Percentiles rank a stretch among this genome's conserved stretches.
Conservation (phyloP, 1,140 invertebrate species). For the Lepidurus couesii region DNA sequence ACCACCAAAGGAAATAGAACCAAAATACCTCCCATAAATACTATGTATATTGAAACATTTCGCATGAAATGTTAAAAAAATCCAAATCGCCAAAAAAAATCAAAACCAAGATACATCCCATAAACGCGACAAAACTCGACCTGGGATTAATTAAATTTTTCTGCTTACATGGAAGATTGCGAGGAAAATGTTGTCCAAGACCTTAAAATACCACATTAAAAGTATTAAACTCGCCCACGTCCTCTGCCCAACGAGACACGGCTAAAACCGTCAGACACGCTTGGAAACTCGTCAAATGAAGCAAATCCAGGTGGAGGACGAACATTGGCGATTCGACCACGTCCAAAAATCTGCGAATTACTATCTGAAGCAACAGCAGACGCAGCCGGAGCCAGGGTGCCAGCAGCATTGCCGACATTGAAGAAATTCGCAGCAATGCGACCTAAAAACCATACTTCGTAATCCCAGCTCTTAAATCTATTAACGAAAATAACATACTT, state of each 20-base stretch:
- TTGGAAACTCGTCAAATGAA: not conserved
- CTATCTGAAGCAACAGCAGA: not conserved
- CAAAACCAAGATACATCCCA: no score
- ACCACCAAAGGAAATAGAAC: no score
- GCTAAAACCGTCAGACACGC: not conserved
- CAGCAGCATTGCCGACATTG: not conserved
- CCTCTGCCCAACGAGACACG: not conserved
- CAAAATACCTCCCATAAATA: no score
- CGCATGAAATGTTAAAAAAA: no score
- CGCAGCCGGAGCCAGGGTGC: not conserved
- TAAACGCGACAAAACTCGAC: no score
- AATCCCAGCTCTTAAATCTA: not conserved
- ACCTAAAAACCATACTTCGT: not conserved
- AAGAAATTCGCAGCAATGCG: slow-evolving; percentile 3
- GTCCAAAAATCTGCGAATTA: not conserved
- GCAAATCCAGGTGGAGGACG: not conserved
- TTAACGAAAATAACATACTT: not conserved
- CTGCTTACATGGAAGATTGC: no score
- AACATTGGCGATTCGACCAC: not conserved
- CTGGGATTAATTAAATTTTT: no score
- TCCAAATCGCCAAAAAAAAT: no score
- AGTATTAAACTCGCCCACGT: not conserved
- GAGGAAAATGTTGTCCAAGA: no score
- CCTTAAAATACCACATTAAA: not conserved
- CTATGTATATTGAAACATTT: no score